Percentiles rank a stretch among this genome's conserved stretches.
phyloP scores from a whole-genome alignment of 1,140 invertebrate species.

The Hycleus cichorii region DNA sequence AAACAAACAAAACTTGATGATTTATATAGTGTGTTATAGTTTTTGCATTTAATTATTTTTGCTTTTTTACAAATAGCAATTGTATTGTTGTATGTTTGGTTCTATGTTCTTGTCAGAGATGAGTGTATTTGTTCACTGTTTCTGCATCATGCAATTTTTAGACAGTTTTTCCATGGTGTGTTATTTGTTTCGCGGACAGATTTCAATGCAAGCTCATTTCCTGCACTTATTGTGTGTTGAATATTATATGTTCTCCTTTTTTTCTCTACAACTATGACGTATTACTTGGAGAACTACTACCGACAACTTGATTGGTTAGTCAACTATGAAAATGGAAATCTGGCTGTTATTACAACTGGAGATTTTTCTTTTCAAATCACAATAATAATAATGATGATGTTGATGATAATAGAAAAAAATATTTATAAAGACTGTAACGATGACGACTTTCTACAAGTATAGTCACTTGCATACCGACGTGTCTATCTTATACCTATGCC shows the following conservation, averaged over 20 bases:
- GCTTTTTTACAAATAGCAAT: no score
- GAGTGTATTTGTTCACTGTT: no score
- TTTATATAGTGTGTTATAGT: no score
- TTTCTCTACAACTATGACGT: conserved; percentile 9
- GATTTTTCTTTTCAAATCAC: conserved; percentile 4
- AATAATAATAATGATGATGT: no score
- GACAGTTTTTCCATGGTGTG: neutral
- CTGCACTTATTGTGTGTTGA: conserved; percentile 31
- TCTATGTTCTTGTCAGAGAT: no score
- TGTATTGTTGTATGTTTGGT: no score
- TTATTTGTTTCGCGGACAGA: conserved; percentile 22
- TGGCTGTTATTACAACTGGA: neutral
- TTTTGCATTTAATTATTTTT: no score
- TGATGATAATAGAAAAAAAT: no score
- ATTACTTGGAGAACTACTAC: conserved; percentile 11
- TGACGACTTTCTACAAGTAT: conserved; percentile 1
- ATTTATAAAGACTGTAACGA: neutral
- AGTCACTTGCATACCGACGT: conserved; percentile 8
- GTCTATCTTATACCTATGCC: conserved; percentile 10
- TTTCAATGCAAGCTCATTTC: conserved; percentile 34
- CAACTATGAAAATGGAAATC: conserved; percentile 8
- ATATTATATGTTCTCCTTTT: conserved; percentile 27
- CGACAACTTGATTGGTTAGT: conserved; percentile 14
- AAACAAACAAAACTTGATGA: no score
- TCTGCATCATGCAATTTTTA: conserved; percentile 2